Evolutionary conservation across 2,888 invertebrate genomes (phyloP).

Genomic region (Drosophila ustulata): DNA sequence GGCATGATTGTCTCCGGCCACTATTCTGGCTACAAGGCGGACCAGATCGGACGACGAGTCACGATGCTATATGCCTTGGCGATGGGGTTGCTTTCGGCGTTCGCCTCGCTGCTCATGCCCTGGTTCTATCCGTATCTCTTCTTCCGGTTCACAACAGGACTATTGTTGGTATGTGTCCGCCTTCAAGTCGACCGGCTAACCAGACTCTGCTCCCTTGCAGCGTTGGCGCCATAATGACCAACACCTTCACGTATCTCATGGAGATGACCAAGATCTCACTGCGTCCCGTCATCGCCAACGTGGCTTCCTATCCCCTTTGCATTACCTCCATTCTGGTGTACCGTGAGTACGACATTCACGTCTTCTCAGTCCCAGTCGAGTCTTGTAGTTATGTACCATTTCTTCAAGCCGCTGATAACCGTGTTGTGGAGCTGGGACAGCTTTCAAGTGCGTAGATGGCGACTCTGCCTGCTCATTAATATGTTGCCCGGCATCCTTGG

Average conservation of each 20-base stretch:
- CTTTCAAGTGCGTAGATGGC: slow-evolving; percentile 36
- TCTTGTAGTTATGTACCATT: slow-evolving; percentile 9
- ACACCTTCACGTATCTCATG: slow-evolving; percentile 36
- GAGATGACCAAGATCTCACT: slow-evolving; percentile 27
- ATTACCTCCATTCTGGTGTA: slow-evolving; percentile 28
- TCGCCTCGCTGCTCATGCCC: slow-evolving; percentile 33
- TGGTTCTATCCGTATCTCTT: slow-evolving; percentile 30
- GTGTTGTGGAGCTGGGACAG: not conserved
- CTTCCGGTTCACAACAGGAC: slow-evolving; percentile 29
- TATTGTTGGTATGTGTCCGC: slow-evolving; percentile 34
- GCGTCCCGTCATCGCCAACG: slow-evolving; percentile 41
- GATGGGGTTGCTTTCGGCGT: not conserved
- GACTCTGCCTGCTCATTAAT: slow-evolving; percentile 22
- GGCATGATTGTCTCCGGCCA: slow-evolving; percentile 35
- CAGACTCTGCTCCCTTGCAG: slow-evolving; percentile 1
- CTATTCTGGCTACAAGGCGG: slow-evolving; percentile 40
- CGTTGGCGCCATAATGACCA: slow-evolving; percentile 27
- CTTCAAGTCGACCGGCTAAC: not conserved
- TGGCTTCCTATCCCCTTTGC: slow-evolving; percentile 19
- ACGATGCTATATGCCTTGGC: slow-evolving; percentile 18
- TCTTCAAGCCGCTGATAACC: slow-evolving; percentile 12
- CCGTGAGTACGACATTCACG: slow-evolving; percentile 28
- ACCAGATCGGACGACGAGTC: slow-evolving; percentile 32
- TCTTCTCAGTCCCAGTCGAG: not conserved
- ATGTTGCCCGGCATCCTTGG: slow-evolving; percentile 23